Base-by-base conservation (phyloP, 2,888 invertebrate species). In the Halictus quadricinctus region DNA sequence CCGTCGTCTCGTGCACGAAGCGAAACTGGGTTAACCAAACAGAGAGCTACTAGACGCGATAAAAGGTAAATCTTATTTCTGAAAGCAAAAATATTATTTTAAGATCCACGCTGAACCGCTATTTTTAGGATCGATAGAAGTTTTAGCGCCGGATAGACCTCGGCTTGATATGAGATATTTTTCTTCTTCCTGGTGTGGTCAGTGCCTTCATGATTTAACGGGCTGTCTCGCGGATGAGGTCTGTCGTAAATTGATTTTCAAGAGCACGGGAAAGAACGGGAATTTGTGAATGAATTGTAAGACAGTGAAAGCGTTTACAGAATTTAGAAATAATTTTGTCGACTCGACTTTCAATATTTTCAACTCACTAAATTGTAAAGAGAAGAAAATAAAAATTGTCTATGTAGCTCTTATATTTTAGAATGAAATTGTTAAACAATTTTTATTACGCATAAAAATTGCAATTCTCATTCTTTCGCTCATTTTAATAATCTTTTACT, bases 41-140 rank as follows among this genome's bases (percentile, higher is more conserved):
- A 81, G 81, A 46, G 77, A 76, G 43, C 74, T 74, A 86, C 78
- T 81, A 81, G 86, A 85, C 72, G 79, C 69, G 86, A 86, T 86
- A 81, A 81, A 86, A 86, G 86, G 86, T 86, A 86, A 86, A 86
- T 86, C 81, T 86, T 86, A 86, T 86, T 86, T 86, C 86, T 86
- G 76, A 86, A 86, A 86, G 86, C 86, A 82, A 81, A 86, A 86
- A 86, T 79, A 86, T 86, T 86, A 74, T 86, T 86, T 81, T 79
- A 85, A 85, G 86, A 86, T 86, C 60, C 76, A 50, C 73, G 48
- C 50, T 64, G 77, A 66, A 29, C 50, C 69, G 81, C 76, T 81
- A 81, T 86, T 85, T 81, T 78, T 81, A 74, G 86, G 70, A 72
- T 77, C 82, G 82, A 82, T 78, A 66, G 46, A 78, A 80, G 78